These are phyloP conservation scores for Tursiops truncatus DNA, from an alignment of 2,113 vertebrate genomes.

Conservation along the genomic window DNA sequence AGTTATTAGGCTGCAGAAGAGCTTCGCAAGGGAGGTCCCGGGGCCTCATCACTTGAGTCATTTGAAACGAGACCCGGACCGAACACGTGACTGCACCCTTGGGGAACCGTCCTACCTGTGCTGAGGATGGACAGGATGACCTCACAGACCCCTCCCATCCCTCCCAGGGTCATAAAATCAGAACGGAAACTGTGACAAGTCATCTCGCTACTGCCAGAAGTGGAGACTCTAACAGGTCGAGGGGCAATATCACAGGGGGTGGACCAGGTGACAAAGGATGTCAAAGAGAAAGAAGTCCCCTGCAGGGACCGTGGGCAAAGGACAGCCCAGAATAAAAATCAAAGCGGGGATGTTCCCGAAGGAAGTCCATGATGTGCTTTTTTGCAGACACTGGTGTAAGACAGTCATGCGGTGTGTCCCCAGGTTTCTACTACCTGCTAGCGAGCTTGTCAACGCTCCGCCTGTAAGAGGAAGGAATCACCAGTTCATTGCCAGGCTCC, in stretches of 20 bases:
- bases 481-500: neutral
- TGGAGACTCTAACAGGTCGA: neutral
- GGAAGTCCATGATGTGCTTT: neutral
- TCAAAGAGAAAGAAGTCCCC: neutral
- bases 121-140: neutral
- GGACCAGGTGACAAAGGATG: neutral
- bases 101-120: neutral
- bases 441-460: neutral
- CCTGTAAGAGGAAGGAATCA: neutral
- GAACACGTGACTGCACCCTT: neutral
- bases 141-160: neutral
- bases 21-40: neutral
- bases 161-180: conserved; percentile 33
- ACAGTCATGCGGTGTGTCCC: rapidly evolving
- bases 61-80: neutral
- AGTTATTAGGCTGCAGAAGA: neutral
- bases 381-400: neutral
- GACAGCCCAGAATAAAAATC: neutral
- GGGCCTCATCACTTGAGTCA: conserved; percentile 12
- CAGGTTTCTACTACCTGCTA: neutral
- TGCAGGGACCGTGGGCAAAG: neutral
- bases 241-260: neutral
- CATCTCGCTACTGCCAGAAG: neutral
- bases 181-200: conserved; percentile 42
- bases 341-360: neutral